Conservation (phyloP, 1,140 invertebrate species). For the Daktulosphaira vitifoliae region DNA sequence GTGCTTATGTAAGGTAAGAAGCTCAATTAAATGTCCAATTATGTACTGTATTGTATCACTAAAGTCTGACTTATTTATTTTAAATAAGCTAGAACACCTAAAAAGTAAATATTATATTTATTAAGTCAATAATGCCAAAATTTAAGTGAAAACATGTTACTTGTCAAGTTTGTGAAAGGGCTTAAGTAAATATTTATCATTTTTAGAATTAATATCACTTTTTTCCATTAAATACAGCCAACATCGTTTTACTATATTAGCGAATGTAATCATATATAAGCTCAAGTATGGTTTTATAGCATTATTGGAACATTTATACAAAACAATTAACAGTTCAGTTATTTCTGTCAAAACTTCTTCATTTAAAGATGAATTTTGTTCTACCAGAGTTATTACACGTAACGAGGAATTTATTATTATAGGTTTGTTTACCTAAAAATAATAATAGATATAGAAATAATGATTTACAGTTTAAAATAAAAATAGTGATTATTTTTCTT, state of each 20-base stretch:
- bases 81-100: constrained; percentile 13
- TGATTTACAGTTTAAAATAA: not conserved
- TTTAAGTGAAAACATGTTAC: not conserved
- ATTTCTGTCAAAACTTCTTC: not conserved
- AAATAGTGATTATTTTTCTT: not conserved
- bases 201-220: not conserved
- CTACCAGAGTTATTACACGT: not conserved
- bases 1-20: not conserved
- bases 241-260: not conserved
- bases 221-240: not conserved
- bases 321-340: constrained; percentile 2
- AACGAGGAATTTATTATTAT: constrained; percentile 4
- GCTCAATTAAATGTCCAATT: not conserved
- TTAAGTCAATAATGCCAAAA: too few species aligned
- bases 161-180: constrained; percentile 18
- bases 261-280: not conserved
- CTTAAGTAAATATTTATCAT: not conserved
- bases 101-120: not conserved
- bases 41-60: not conserved
- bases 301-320: constrained; percentile 19
- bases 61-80: not conserved
- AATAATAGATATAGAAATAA: too few species aligned
- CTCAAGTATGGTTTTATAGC: not conserved
- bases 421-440: not conserved
- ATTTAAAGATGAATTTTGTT: not conserved